Percentiles rank a stretch among this genome's conserved stretches.
phyloP scores from a whole-genome alignment of 2,888 invertebrate species.

The Calliopum simillimum region DNA sequence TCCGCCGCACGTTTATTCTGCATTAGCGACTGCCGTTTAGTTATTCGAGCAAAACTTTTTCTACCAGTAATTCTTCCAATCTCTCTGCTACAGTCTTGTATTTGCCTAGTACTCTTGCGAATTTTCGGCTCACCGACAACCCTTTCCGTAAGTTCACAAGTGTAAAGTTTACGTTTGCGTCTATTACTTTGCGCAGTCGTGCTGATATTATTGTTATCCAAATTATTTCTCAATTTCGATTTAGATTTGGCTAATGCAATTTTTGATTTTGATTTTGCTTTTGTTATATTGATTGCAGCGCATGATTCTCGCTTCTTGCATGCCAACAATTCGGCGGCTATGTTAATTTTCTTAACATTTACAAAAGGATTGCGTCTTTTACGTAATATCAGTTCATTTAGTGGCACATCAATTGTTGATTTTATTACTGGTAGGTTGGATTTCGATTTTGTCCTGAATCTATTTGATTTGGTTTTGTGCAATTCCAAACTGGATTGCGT shows the following conservation, averaged over 20 bases:
- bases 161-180: conserved; percentile 39
- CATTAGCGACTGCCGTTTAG: conserved; percentile 11
- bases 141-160: neutral
- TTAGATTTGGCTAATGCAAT: conserved; percentile 31
- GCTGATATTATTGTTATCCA: conserved; percentile 1
- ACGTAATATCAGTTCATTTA: conserved; percentile 36
- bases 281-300: conserved; percentile 17
- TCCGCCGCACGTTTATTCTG: conserved; percentile 19
- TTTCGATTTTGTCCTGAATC: conserved; percentile 26
- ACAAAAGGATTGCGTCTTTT: conserved; percentile 37
- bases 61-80: conserved; percentile 13
- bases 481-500: conserved; percentile 14
- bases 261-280: conserved; percentile 37
- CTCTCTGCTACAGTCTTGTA: conserved; percentile 43
- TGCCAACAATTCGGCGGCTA: neutral
- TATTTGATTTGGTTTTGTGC: conserved; percentile 7
- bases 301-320: neutral
- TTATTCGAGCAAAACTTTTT: neutral
- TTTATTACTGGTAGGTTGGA: conserved; percentile 3
- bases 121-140: conserved; percentile 1
- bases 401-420: conserved; percentile 30
- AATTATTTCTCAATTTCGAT: conserved; percentile 3
- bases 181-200: neutral
- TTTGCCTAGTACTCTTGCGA: conserved; percentile 46
- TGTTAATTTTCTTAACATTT: conserved; percentile 27